Evolutionary conservation across 2,888 invertebrate species (phyloP), one percentile per base, ranked within the genome.

Genomic region (Xestia c-nigrum): DNA sequence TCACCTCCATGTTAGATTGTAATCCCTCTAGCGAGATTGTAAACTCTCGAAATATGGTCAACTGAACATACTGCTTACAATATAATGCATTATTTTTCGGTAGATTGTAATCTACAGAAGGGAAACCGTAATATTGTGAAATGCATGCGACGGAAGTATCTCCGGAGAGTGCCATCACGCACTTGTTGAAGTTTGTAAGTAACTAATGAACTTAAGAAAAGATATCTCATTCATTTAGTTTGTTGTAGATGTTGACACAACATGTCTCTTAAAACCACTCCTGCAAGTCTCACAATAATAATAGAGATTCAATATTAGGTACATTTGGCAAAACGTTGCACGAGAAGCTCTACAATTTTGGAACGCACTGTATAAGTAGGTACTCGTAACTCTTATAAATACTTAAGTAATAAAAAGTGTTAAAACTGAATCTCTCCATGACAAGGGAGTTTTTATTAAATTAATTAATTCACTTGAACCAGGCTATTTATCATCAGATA

Each of bases 381-480:
- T 24, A 63, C 31, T 31, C 31, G 31, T 31, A 6, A 40, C 19
- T n/a, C 12, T 31, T 12, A 5, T 7, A 21, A 24, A 43, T 43
- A 14, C n/a, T 0, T 21, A n/a, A n/a, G n/a, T n/a, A 55, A 63
- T 21, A 24, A 55, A 38, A 47, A 40, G 19, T 46, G 46, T 55
- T 59, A 5, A 57, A 57, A 59, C 68, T 69, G 84, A 77, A 46
- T 64, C 78, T 38, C 19, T n/a, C 31, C 40, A 24, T 12, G 43
- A 50, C 47, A 31, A 52, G 57, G 14, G 40, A 57, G 59, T 67
- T 61, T 74, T 72, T 73, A 24, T 73, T 72, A 40, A 64, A 21
- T 40, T 75, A 64, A 76, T 73, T 31, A 67, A 73, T 85, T 73
- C 78, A 43, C 59, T 12, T 31, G 12, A 64, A 55, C 24, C 24